Conservation (phyloP, 2,797 vertebrate genomes). For the Chelonia mydas region DNA sequence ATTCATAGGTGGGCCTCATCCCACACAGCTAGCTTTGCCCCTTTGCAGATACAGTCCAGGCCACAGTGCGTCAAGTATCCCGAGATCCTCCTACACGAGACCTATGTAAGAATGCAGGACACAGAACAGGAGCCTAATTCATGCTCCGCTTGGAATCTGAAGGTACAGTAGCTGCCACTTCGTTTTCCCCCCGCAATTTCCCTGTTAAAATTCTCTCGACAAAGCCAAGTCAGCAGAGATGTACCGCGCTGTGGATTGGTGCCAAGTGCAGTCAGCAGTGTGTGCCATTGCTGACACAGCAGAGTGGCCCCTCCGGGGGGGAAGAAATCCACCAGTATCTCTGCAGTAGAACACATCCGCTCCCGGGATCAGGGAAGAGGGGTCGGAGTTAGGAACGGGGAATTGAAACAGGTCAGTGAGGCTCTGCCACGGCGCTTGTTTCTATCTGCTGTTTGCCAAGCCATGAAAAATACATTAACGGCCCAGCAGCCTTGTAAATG, state of each 20-base stretch:
- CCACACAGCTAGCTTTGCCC: not conserved
- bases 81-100: not conserved
- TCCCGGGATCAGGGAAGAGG: not conserved
- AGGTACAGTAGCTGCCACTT: not conserved
- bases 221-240: slow-evolving; percentile 70
- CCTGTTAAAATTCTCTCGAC: slow-evolving; percentile 32
- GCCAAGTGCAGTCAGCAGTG: slow-evolving; percentile 63
- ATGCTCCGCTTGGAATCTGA: not conserved
- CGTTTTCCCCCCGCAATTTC: not conserved
- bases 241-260: not conserved
- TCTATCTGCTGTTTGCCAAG: slow-evolving; percentile 71
- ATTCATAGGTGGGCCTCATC: not conserved
- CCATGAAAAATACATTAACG: slow-evolving; percentile 75
- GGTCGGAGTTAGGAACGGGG: slow-evolving; percentile 26
- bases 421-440: slow-evolving; percentile 35
- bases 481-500: slow-evolving; percentile 66
- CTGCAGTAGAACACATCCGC: slow-evolving; percentile 26
- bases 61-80: not conserved
- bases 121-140: not conserved
- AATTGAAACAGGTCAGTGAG: slow-evolving; percentile 60
- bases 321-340: slow-evolving; percentile 23
- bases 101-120: not conserved
- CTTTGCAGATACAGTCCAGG: not conserved
- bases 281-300: slow-evolving; percentile 66
- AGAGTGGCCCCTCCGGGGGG: slow-evolving; percentile 24